Conservation (phyloP, 2,888 invertebrate species). For the Hydraecia micacea region DNA sequence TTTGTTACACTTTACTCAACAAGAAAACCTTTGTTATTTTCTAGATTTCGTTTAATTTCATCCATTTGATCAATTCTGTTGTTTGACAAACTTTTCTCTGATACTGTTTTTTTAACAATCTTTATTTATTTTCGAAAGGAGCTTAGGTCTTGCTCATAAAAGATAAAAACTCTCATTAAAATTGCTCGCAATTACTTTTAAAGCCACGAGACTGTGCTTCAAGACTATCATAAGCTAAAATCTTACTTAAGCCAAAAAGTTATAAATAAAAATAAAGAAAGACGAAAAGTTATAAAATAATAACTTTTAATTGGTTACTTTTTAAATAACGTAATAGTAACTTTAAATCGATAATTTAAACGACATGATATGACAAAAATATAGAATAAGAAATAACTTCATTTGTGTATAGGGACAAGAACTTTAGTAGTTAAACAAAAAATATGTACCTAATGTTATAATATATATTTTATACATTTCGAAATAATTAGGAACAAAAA, state of each 20-base stretch:
- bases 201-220: slow-evolving; percentile 5
- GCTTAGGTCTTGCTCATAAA: not conserved
- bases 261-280: not conserved
- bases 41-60: not conserved
- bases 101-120: not conserved
- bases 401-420: not conserved
- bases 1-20: not conserved
- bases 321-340: too few relatives aligned
- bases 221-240: not conserved
- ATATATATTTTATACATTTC: not conserved
- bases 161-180: not conserved
- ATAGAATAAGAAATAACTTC: not conserved
- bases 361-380: not conserved
- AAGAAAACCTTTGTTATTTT: not conserved
- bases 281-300: not conserved
- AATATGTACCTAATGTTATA: not conserved
- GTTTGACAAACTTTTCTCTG: not conserved
- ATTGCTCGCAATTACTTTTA: not conserved
- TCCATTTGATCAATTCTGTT: too few relatives aligned
- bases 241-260: not conserved
- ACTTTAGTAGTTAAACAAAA: not conserved
- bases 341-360: not conserved
- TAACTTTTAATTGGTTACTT: too few relatives aligned
- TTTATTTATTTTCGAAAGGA: not conserved
- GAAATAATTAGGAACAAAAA: not conserved